Evolutionary conservation across 2,797 vertebrate genomes (phyloP).

Genomic region (Coendou prehensilis): DNA sequence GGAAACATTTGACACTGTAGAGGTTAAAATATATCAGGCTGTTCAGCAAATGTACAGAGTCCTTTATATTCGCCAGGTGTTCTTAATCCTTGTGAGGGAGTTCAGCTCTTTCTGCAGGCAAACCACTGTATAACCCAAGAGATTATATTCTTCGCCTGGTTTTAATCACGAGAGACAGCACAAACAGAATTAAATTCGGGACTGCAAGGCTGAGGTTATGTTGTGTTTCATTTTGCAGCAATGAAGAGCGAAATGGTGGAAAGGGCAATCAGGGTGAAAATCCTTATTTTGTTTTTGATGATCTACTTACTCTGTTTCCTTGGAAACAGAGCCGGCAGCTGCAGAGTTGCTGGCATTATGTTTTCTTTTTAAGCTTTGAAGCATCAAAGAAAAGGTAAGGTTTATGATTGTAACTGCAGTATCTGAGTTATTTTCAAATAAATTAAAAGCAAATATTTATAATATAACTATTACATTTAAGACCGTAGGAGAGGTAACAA

Average conservation of each 20-base stretch:
- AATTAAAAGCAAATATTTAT: slow-evolving; percentile 73
- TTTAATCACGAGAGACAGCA: slow-evolving; percentile 37
- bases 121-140: not conserved
- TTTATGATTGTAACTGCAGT: slow-evolving; percentile 37
- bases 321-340: slow-evolving; percentile 79
- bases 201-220: not conserved
- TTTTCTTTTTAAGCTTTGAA: slow-evolving; percentile 73
- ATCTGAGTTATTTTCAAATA: slow-evolving; percentile 71
- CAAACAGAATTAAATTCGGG: slow-evolving; percentile 30
- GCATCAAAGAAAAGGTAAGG: slow-evolving; percentile 72
- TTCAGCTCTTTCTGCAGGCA: slow-evolving; percentile 7
- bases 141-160: slow-evolving; percentile 4
- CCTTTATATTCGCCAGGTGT: slow-evolving; percentile 25
- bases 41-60: not conserved
- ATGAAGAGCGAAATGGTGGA: slow-evolving; percentile 29
- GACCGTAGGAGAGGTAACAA: not conserved
- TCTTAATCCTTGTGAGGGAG: slow-evolving; percentile 23
- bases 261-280: slow-evolving; percentile 79
- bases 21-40: slow-evolving; percentile 23
- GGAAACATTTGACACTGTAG: slow-evolving; percentile 37
- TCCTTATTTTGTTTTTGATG: slow-evolving; percentile 80
- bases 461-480: slow-evolving; percentile 43
- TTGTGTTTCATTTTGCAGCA: slow-evolving; percentile 65
- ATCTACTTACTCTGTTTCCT: slow-evolving; percentile 79
- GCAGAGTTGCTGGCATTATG: slow-evolving; percentile 60